Evolutionary conservation across 2,888 invertebrate species (phyloP), one percentile per base, ranked within the genome.

Genomic region (Zele albiditarsus): DNA sequence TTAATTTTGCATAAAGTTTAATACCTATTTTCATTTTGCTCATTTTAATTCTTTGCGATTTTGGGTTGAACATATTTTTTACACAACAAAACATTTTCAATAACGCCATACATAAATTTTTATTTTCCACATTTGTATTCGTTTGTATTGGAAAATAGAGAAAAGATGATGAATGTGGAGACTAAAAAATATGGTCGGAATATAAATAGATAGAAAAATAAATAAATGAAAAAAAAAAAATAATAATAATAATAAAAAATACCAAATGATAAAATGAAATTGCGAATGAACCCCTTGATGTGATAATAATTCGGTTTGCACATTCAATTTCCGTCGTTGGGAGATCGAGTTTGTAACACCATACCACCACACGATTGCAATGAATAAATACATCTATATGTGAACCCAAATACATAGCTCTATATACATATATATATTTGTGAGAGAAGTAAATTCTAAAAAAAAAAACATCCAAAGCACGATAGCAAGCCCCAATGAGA

Each of bases 311-410:
- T 46, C 46, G 58, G 28, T 60, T 77, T 71, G 69, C 38, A 62
- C 71, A 69, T 74, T 69, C 74, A 71, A 78, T 67, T 65, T 66
- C 73, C 58, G 46, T 60, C 66, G 73, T 67, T 57, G 31, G 16
- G 70, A 38, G 57, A 70, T 70, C 23, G 70, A 70, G 57, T 60
- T 25, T 20, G 33, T 60, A 38, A 60, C 25, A 23, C 23, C 27
- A 20, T 42, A 38, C 23, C 66, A 33, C 42, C 31, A 6, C 42
- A 60, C 73, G 73, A 23, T 60, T 66, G 46, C 67, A 67, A 16
- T 62, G 66, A 23, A 68, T 46, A 68, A 23, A 68, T 53, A 20
- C 53, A 53, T 53, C 20, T 53, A 53, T 53, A 53, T 53, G 10
- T 20, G 46, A 4, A n/a, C 5, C 12, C 16, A 46, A 46, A 12